These are phyloP conservation scores for Perizoma affinitatum DNA, from an alignment of 2,888 invertebrate genomes.

Conservation along the genomic window DNA sequence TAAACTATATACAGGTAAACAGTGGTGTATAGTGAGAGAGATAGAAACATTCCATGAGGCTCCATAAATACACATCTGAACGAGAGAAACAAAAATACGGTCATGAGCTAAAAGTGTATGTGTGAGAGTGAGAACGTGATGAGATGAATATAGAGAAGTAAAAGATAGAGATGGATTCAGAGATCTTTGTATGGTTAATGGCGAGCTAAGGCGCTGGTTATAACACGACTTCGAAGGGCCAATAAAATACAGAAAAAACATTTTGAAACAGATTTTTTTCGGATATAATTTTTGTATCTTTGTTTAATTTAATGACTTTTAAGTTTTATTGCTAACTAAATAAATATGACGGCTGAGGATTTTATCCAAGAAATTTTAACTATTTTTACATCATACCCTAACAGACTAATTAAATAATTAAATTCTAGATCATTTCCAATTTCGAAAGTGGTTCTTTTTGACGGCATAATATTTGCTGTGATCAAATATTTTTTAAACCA, in stretches of 20 bases:
- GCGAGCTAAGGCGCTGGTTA: slow-evolving; percentile 12
- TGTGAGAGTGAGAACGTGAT: background rate
- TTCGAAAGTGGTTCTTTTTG: no score
- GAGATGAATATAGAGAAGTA: background rate
- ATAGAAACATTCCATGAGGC: slow-evolving; percentile 3
- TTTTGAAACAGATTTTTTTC: background rate
- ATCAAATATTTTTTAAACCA: no score
- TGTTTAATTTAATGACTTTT: background rate
- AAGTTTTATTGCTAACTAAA: no score
- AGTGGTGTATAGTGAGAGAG: slow-evolving; percentile 1
- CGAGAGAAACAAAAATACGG: no score
- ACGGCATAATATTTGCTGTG: no score
- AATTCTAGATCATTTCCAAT: no score
- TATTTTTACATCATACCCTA: no score
- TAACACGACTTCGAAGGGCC: slow-evolving; percentile 24
- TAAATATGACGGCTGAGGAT: no score
- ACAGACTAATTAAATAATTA: no score
- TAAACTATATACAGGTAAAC: background rate
- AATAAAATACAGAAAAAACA: slow-evolving; percentile 19
- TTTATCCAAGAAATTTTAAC: no score
- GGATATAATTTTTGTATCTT: background rate
- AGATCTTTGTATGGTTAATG: background rate
- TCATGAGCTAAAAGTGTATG: background rate
- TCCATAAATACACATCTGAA: no score
- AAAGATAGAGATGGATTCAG: slow-evolving; percentile 3